These are phyloP conservation scores for Bacillus rossius DNA, from an alignment of 1,140 invertebrate species.

Conservation along the genomic window DNA sequence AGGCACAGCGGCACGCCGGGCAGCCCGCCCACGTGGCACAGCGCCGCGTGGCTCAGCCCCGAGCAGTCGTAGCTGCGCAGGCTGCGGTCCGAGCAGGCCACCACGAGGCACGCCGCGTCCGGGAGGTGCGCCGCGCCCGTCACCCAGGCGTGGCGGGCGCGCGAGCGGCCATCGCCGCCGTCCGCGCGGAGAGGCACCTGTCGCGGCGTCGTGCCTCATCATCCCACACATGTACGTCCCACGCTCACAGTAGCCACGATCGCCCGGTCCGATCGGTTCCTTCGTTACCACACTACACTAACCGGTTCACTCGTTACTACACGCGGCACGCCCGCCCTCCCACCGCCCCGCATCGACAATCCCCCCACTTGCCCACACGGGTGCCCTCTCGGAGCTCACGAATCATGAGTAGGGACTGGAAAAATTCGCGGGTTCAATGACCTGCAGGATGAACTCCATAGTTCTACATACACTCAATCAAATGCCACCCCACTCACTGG, in stretches of 20 bases:
- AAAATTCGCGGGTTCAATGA: no score
- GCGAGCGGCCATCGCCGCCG: background rate
- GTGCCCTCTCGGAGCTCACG: no score
- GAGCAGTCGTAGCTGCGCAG: conserved; percentile 47
- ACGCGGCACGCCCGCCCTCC: background rate
- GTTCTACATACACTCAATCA: no score
- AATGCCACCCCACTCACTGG: no score
- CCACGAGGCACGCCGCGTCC: conserved; percentile 43
- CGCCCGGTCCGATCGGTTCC: background rate
- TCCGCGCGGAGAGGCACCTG: background rate
- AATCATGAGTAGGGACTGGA: no score
- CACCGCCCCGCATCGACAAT: background rate
- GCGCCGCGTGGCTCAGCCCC: conserved; percentile 44
- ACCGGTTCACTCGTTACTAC: background rate
- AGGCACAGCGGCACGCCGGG: conserved; percentile 39
- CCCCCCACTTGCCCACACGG: background rate
- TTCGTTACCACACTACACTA: background rate
- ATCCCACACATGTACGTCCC: background rate
- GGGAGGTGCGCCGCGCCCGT: conserved; percentile 49
- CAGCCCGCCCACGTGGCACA: conserved; percentile 46
- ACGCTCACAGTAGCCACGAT: background rate
- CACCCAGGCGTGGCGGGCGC: conserved; percentile 42
- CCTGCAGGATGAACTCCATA: no score
- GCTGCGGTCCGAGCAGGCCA: conserved; percentile 47
- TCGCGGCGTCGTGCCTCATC: background rate